phyloP scores from a whole-genome alignment of 2,888 invertebrate genomes.

The Athrips mouffetella region DNA sequence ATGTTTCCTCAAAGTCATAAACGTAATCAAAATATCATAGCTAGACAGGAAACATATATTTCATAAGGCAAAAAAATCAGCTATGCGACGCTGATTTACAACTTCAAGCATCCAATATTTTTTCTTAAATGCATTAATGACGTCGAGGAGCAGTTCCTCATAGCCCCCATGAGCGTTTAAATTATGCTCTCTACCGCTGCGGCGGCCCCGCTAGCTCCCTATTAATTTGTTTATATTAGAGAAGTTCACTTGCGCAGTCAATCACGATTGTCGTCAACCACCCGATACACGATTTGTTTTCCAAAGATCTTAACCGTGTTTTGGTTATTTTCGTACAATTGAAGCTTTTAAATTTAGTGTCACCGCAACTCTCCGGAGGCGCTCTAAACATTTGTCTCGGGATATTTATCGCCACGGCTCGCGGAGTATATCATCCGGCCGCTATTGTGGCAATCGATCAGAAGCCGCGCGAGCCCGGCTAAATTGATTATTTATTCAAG shows the following conservation, averaged over 20 bases:
- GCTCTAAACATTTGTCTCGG: slow-evolving; percentile 74
- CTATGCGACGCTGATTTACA: slow-evolving; percentile 56
- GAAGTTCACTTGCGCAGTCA: slow-evolving; percentile 76
- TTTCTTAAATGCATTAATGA: slow-evolving; percentile 54
- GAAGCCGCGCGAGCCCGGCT: slow-evolving; percentile 63
- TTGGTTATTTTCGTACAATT: slow-evolving; percentile 77
- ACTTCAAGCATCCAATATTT: slow-evolving; percentile 49
- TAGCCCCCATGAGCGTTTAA: slow-evolving; percentile 32
- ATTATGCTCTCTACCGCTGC: slow-evolving; percentile 46
- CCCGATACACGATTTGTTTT: slow-evolving; percentile 77
- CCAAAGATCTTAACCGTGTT: slow-evolving; percentile 77
- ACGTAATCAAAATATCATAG: slow-evolving; percentile 54
- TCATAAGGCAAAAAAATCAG: slow-evolving; percentile 47
- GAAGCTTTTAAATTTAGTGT: slow-evolving; percentile 78
- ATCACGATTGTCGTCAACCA: slow-evolving; percentile 74
- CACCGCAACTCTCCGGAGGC: slow-evolving; percentile 74
- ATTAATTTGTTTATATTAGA: slow-evolving; percentile 79
- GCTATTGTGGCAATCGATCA: slow-evolving; percentile 76
- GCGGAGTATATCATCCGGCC: slow-evolving; percentile 73
- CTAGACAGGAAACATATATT: slow-evolving; percentile 56
- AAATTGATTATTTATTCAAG: slow-evolving; percentile 75
- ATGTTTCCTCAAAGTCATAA: slow-evolving; percentile 57
- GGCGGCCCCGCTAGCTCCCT: slow-evolving; percentile 54
- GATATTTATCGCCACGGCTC: slow-evolving; percentile 73
- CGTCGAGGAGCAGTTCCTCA: slow-evolving; percentile 43